Base-by-base conservation (phyloP, 2,797 vertebrate genomes). In the Esox lucius region DNA sequence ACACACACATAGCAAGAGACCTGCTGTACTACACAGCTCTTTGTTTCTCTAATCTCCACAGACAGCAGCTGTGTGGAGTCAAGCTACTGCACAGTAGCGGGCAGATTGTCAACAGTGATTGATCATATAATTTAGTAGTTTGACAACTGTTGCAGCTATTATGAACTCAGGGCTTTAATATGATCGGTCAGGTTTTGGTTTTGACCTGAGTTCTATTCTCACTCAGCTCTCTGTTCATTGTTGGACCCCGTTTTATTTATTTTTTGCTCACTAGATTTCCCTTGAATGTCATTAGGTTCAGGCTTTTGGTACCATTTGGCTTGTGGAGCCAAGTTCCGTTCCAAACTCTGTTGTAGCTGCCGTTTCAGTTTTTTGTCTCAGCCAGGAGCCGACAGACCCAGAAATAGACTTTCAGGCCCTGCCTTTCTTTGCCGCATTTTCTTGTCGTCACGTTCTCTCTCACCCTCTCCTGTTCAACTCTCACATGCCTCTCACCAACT, bases 31-130 rank as follows among this genome's bases (percentile, higher is more conserved):
- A 73, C 53, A 87, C 84, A 64, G 75, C 66, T 68, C 83, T 89
- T 88, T 91, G 86, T 89, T 89, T 74, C 2, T 71, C 66, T 61
- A 67, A 17, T 19, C 72, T n/a, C 46, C 2, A 26, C 46, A 49
- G 66, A 24, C 46, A 0, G 3, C 26, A 61, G 33, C 65, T 66
- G 48, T 71, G 68, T 65, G 62, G 61, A 5, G 28, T 22, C n/a
- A 22, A 48, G 22, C 68, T 49, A 17, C 24, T 49, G 42, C 26
- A 49, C 24, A 49, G 42, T 69, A 49, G 24, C 26, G 42, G 53
- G 53, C 8, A 22, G 53, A 56, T n/a, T n/a, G 51, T 19, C n/a
- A n/a, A 1, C 53, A 22, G 53, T 1, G 53, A 12, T 56, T 22
- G 8, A 56, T n/a, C n/a, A 31, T 1, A 5, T 39, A 33, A n/a